Evolutionary conservation across 2,888 invertebrate genomes (phyloP).

Genomic region (Julus scanicus): DNA sequence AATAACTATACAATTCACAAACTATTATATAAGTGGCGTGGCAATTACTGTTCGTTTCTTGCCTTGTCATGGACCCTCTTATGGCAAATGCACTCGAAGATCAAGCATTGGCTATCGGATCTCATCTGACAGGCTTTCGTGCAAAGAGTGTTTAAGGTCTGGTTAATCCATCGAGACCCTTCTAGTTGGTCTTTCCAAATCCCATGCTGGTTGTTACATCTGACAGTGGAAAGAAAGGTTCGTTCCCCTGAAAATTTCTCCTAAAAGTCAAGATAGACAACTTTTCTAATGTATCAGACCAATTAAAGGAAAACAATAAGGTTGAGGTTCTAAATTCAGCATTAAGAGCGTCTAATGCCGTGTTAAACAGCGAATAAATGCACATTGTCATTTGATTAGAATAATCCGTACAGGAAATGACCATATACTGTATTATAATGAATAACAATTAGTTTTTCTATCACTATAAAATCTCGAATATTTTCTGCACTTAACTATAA

Average conservation of each 20-base stretch:
- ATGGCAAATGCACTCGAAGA: slow-evolving; percentile 17
- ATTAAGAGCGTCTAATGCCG: not conserved
- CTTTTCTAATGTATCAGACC: slow-evolving; percentile 33
- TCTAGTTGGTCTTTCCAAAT: slow-evolving; percentile 33
- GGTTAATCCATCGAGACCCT: slow-evolving; percentile 45
- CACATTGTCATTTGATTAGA: not conserved
- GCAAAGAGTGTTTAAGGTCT: slow-evolving; percentile 44
- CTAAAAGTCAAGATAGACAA: not conserved
- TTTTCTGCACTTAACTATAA: too few species aligned
- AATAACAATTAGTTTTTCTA: too few species aligned
- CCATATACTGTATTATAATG: too few species aligned
- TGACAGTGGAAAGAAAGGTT: not conserved
- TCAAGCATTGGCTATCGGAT: slow-evolving; percentile 33
- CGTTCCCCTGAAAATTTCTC: not conserved
- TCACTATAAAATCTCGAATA: too few species aligned
- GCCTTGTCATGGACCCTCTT: slow-evolving; percentile 33
- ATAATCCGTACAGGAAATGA: not conserved
- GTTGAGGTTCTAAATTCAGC: slow-evolving; percentile 7
- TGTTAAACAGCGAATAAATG: not conserved
- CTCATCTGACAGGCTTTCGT: slow-evolving; percentile 34
- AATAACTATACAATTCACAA: slow-evolving; percentile 3
- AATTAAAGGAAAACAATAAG: slow-evolving; percentile 9
- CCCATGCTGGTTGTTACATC: slow-evolving; percentile 33
- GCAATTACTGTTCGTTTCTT: slow-evolving; percentile 13
- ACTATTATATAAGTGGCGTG: not conserved